Base-by-base conservation (phyloP, 1,140 invertebrate genomes). In the Lanistes nyassanus region DNA sequence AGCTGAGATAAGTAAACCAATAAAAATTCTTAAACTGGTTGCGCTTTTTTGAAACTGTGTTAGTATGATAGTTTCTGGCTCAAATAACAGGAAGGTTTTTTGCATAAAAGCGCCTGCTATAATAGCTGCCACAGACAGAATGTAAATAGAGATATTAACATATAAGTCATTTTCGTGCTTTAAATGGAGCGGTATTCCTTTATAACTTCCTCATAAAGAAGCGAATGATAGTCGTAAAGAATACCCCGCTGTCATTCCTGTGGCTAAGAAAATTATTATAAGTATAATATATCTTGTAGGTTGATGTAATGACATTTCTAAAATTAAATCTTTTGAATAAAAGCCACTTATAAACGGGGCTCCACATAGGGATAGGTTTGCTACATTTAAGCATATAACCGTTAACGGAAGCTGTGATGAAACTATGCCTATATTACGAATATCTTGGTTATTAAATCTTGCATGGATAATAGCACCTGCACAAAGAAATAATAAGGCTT, bases 401-500 rank as follows among this genome's bases (percentile, higher is more conserved):
- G 51, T 53, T 0, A 70, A 34, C 9, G 68, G 68, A 4, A n/a
- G 13, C 19, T 53, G 42, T 21, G 11, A 21, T 3, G n/a, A 53
- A 1, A 70, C 11, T 0, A n/a, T 9, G 4, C 68, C 68, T 70
- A 70, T 51, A 29, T 29, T 16, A 3, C 55, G 72, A 56, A 70
- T 65, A 62, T 75, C 56, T 37, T 71, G 72, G 29, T 1, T n/a
- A 37, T 55, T n/a, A 51, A 2, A 23, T 0, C 13, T 47, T 36
- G 16, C 19, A 21, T 69, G 60, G 37, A 80, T 74, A 23, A 74
- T 36, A 26, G 34, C 36, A 0, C 76, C 75, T 3, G 56, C 76
- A 16, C 47, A 53, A 34, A 79, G 2, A 66, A 79, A 79, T 13
- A 79, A 31, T 51, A 69, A 29, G 13, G 78, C 78, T 42, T 79